phyloP scores from a whole-genome alignment of 2,797 vertebrate genomes.

The Phaenicophaeus curvirostris region DNA sequence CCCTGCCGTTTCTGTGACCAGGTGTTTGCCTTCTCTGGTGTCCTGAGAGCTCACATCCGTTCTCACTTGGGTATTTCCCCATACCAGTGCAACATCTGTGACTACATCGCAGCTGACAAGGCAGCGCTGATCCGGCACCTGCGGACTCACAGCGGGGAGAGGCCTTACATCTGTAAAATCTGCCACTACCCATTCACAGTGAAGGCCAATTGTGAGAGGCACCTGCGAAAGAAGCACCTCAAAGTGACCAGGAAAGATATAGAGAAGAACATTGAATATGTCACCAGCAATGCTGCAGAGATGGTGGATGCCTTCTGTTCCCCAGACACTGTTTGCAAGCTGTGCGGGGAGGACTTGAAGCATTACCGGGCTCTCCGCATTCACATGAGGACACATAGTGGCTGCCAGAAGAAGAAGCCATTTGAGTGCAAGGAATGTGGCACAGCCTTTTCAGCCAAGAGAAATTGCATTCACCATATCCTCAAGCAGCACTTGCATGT shows the following conservation, averaged over 20 bases:
- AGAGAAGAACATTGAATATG: slow-evolving; percentile 95
- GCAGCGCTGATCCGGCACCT: slow-evolving; percentile 94
- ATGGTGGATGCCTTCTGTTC: slow-evolving; percentile 82
- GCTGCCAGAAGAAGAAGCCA: slow-evolving; percentile 90
- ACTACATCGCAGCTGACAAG: slow-evolving; percentile 95
- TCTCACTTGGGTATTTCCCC: slow-evolving; percentile 93
- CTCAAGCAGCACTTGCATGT: slow-evolving; percentile 94
- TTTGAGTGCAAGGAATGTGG: slow-evolving; percentile 94
- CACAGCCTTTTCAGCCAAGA: slow-evolving; percentile 90
- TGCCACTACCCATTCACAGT: slow-evolving; percentile 98
- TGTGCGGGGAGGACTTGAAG: slow-evolving; percentile 91
- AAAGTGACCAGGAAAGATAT: slow-evolving; percentile 96
- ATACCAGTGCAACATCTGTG: slow-evolving; percentile 96
- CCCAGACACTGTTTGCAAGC: slow-evolving; percentile 87
- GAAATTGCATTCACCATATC: slow-evolving; percentile 95
- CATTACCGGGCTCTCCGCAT: slow-evolving; percentile 92
- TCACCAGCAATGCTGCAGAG: slow-evolving; percentile 84
- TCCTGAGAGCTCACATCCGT: slow-evolving; percentile 93
- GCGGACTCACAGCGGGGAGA: slow-evolving; percentile 94
- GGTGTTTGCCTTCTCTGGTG: slow-evolving; percentile 90
- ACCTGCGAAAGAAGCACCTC: slow-evolving; percentile 95
- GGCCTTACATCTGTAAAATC: slow-evolving; percentile 94
- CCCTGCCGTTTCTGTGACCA: slow-evolving; percentile 94
- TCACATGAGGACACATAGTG: slow-evolving; percentile 92
- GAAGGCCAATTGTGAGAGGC: slow-evolving; percentile 97